A percentile compares a stretch with the other conserved stretches of the same genome.
phyloP scores from a whole-genome alignment of 2,113 vertebrate genomes.

The Trematocara variabile region DNA sequence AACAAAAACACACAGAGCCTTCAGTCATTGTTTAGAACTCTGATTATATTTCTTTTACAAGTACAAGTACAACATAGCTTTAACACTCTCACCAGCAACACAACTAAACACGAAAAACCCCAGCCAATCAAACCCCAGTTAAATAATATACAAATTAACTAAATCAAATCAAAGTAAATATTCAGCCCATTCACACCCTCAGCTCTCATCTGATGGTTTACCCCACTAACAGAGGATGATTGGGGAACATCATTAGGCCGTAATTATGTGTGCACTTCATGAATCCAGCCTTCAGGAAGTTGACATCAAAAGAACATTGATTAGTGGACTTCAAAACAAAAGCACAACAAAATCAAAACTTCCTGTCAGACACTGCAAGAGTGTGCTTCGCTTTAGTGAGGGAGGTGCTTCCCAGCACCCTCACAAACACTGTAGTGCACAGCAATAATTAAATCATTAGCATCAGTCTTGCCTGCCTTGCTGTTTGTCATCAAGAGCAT shows the following conservation, averaged over 20 bases:
- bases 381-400: background rate
- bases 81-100: background rate
- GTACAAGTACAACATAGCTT: background rate
- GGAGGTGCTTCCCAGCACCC: background rate
- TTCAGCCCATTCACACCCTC: background rate
- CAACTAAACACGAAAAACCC: fast-evolving
- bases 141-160: background rate
- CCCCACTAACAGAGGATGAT: background rate
- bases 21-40: background rate
- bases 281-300: background rate
- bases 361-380: fast-evolving
- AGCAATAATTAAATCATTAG: fast-evolving
- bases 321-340: background rate
- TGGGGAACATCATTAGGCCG: background rate
- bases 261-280: background rate
- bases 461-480: background rate
- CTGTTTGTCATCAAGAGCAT: background rate
- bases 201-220: background rate
- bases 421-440: background rate
- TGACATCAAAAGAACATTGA: background rate
- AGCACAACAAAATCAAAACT: background rate
- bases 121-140: background rate
- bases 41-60: background rate
- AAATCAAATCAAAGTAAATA: background rate
- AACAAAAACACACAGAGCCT: background rate